Conservation (phyloP, 2,113 vertebrate species). For the Turnix velox region DNA sequence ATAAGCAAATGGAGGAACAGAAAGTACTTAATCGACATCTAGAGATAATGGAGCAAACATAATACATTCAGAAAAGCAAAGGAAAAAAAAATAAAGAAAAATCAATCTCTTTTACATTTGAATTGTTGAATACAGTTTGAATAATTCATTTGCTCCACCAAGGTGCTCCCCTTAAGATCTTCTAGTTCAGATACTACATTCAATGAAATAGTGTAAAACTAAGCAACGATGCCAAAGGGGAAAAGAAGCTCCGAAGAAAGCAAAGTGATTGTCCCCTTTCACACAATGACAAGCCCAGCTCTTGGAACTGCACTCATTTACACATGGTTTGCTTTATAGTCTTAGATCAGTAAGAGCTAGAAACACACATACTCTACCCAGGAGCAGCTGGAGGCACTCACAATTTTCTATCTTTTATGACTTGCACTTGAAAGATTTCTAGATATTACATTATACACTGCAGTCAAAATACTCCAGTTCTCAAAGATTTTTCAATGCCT, state of each 20-base stretch:
- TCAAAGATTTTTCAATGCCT: neutral
- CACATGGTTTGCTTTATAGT: neutral
- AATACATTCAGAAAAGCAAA: neutral
- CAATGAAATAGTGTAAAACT: neutral
- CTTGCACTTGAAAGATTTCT: neutral
- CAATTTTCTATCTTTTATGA: neutral
- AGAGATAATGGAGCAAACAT: slow-evolving; percentile 18
- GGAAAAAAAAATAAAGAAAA: neutral
- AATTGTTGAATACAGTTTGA: neutral
- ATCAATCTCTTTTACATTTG: neutral
- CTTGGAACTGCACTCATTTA: neutral
- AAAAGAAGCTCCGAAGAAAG: neutral
- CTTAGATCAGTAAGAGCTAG: neutral
- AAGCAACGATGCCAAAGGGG: neutral
- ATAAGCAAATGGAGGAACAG: slow-evolving; percentile 28
- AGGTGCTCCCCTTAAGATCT: neutral
- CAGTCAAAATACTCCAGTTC: neutral
- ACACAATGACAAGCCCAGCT: neutral
- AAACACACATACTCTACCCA: neutral
- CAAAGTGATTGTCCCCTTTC: neutral
- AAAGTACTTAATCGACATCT: slow-evolving; percentile 20
- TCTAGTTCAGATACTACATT: neutral
- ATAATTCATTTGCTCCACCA: neutral
- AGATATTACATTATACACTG: neutral
- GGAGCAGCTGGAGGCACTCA: neutral